Conservation (phyloP, 2,113 vertebrate genomes). For the Heterotis niloticus region DNA sequence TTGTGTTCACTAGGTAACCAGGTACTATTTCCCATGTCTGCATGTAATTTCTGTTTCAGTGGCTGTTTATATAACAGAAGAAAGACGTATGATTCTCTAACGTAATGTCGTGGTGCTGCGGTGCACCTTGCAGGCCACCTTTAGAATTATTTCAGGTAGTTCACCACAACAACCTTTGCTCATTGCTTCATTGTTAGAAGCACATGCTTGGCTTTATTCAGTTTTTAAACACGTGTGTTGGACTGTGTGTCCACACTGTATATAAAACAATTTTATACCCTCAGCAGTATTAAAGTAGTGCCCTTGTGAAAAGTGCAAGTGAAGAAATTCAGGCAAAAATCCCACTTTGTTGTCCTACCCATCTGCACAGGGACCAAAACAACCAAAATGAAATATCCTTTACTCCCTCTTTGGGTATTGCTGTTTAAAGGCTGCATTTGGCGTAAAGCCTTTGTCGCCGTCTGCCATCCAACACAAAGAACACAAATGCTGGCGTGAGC, state of each 20-base stretch:
- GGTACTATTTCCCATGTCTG: neutral
- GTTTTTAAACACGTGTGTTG: no score
- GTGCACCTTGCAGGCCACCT: neutral
- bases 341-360: constrained; percentile 24
- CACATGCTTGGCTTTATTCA: constrained; percentile 44
- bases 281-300: constrained; percentile 74
- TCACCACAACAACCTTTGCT: constrained; percentile 18
- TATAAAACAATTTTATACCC: constrained; percentile 48
- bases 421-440: neutral
- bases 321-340: constrained; percentile 66
- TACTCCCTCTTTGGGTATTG: neutral
- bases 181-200: constrained; percentile 22
- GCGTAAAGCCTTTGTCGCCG: neutral
- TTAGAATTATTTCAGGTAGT: constrained; percentile 58
- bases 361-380: constrained; percentile 9
- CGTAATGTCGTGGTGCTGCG: neutral
- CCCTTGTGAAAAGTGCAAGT: constrained; percentile 68
- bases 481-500: neutral
- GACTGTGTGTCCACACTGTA: constrained; percentile 41
- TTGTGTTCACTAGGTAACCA: constrained; percentile 9
- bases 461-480: neutral
- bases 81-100: neutral
- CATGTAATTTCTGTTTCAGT: neutral
- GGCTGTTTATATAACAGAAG: constrained; percentile 9
- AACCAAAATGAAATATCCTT: constrained; percentile 4